These are phyloP conservation scores for Podarcis raffonei DNA, from an alignment of 2,113 vertebrate genomes.

Conservation along the genomic window DNA sequence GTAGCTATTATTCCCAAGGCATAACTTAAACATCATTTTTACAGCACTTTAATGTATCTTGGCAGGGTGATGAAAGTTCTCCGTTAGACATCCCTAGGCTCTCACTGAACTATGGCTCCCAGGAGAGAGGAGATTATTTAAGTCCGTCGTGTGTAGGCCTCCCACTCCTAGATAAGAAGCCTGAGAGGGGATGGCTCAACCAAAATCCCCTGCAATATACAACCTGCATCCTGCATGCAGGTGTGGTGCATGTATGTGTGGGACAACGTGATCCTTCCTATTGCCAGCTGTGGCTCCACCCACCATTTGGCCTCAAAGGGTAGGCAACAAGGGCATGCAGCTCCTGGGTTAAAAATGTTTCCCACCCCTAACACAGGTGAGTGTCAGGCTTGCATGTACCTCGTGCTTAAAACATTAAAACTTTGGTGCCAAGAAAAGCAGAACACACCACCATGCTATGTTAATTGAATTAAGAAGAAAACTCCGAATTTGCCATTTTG, in stretches of 20 bases:
- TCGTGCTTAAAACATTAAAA: not conserved
- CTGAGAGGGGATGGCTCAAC: not conserved
- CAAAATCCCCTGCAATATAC: not conserved
- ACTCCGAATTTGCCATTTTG: not conserved
- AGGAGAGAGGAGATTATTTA: not conserved
- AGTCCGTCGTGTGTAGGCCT: not conserved
- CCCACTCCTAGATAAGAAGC: not conserved
- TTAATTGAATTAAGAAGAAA: not conserved
- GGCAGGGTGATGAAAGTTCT: not conserved
- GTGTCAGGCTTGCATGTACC: too few relatives aligned
- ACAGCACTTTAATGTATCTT: not conserved
- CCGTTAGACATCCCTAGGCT: not conserved
- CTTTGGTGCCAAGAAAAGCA: not conserved
- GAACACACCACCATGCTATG: not conserved
- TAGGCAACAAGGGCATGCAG: not conserved
- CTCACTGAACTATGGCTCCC: not conserved
- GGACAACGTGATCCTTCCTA: not conserved
- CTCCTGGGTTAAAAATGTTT: not conserved
- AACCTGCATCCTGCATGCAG: too few relatives aligned
- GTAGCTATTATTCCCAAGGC: not conserved
- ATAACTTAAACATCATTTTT: not conserved
- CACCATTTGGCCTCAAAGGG: not conserved
- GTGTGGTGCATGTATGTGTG: not conserved
- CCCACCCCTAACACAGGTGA: not conserved
- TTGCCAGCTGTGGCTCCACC: not conserved